Conservation (phyloP, 2,797 vertebrate species). For the Aulostomus chinensis region DNA sequence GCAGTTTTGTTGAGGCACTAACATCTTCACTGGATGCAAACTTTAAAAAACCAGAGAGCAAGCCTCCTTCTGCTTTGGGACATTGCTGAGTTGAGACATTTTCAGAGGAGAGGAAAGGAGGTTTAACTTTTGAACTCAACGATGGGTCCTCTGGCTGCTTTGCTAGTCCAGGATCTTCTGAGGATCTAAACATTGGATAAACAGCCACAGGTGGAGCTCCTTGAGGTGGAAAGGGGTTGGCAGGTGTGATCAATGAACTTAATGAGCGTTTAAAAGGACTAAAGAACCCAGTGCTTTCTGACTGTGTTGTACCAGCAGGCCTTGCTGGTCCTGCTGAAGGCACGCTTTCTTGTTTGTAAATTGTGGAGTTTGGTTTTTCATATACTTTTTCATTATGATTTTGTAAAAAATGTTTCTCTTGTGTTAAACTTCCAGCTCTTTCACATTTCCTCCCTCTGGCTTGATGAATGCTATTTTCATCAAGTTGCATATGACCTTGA, state of each 20-base stretch:
- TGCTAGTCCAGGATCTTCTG: conserved; percentile 67
- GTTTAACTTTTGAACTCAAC: conserved; percentile 71
- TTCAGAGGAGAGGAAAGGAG: conserved; percentile 81
- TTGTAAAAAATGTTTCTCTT: conserved; percentile 31
- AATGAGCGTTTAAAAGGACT: conserved; percentile 89
- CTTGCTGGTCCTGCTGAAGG: conserved; percentile 18
- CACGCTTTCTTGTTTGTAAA: conserved; percentile 31
- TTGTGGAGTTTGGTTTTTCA: conserved; percentile 31
- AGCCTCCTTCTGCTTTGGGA: conserved; percentile 63
- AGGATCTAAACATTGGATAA: conserved; percentile 77
- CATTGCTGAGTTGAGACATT: conserved; percentile 66
- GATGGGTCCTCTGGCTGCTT: conserved; percentile 67
- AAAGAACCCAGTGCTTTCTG: conserved; percentile 78
- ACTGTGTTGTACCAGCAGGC: conserved; percentile 26
- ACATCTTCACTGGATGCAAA: conserved; percentile 75
- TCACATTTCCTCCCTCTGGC: conserved; percentile 23
- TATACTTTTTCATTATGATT: conserved; percentile 19
- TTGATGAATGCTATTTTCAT: conserved; percentile 12
- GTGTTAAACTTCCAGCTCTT: conserved; percentile 28
- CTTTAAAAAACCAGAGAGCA: conserved; percentile 74
- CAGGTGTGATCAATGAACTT: conserved; percentile 84
- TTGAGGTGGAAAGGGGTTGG: conserved; percentile 67
- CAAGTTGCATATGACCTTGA: conserved; percentile 28
- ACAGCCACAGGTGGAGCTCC: conserved; percentile 70
- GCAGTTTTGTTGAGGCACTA: conserved; percentile 38